Evolutionary conservation across 1,140 invertebrate genomes (phyloP), one percentile per base, ranked within the genome.

Genomic region (Pseudomyrmex concolor): DNA sequence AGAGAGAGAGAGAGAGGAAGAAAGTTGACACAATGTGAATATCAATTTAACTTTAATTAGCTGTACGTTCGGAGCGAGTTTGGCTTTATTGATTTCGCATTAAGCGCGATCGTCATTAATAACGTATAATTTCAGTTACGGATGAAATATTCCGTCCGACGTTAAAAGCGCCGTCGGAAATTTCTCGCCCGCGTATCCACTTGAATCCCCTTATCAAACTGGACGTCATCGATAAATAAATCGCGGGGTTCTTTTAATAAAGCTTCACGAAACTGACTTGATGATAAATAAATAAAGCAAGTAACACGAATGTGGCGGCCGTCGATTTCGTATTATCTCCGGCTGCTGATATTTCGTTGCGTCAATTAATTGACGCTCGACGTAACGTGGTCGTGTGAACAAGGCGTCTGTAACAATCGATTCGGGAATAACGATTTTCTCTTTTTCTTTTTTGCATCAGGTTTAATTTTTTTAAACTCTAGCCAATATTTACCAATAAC

Each of bases 251-350:
- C 74, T 66, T 67, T 67, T 57, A 77, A 67, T 67, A 67, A 77
- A 77, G 34, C 60, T 12, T 10, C 73, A 34, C 62, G 34, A 45
- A 54, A 51, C 63, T 55, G 62, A 77, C 50, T 67, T 45, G 62
- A 45, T 13, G 62, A 25, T 77, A 67, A 77, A 77, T 67, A 77
- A 77, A 48, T 50, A 67, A 77, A 77, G 34, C 17, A n/a, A 67
- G 60, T 54, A 76, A 45, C 34, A 7, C 48, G 45, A 12, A 66
- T 66, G 25, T 67, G 17, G 34, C 62, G 25, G 17, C 25, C 74
- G 12, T 77, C 60, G 62, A 77, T 77, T 57, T 67, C 50, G 25
- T 60, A 77, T 77, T 77, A 67, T 67, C 48, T 57, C 62, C 60
- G 62, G 55, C 34, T 34, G 34, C 34, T 34, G 62, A 67, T 48